Evolutionary conservation across 2,113 vertebrate genomes (phyloP).

Genomic region (Lasiurus borealis): DNA sequence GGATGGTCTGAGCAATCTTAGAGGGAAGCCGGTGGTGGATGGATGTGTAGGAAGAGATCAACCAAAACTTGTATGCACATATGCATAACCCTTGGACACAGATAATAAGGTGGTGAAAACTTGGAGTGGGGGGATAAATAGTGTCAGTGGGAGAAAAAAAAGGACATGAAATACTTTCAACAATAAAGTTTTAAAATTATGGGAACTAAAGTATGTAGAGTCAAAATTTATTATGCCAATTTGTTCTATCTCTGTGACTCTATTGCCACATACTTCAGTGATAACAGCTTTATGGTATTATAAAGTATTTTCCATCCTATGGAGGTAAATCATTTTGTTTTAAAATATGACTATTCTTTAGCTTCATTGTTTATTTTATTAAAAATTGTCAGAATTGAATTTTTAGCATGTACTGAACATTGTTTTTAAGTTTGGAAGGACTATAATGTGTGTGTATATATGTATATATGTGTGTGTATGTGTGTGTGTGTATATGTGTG

Average conservation of each 20-base stretch:
- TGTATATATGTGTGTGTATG: not conserved
- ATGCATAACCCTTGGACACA: too few species aligned
- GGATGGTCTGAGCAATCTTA: too few species aligned
- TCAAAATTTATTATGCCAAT: not conserved
- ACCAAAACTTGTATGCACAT: too few species aligned
- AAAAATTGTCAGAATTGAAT: not conserved
- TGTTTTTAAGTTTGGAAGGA: not conserved
- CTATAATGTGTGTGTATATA: not conserved
- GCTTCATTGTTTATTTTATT: conserved; percentile 21
- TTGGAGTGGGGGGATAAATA: too few species aligned
- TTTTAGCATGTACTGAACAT: not conserved
- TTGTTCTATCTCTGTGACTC: not conserved
- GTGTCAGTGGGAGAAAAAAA: too few species aligned
- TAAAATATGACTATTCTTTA: not conserved
- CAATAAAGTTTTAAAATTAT: not conserved
- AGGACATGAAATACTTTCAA: too few species aligned
- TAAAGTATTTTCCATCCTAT: not conserved
- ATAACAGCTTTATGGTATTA: not conserved
- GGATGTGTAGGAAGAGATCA: too few species aligned
- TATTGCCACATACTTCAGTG: not conserved
- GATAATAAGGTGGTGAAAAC: too few species aligned
- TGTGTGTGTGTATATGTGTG: not conserved
- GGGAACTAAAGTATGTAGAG: not conserved
- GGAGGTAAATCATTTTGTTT: not conserved
- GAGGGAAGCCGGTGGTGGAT: too few species aligned